Evolutionary conservation across 2,113 vertebrate species (phyloP).

Genomic region (Charina bottae): DNA sequence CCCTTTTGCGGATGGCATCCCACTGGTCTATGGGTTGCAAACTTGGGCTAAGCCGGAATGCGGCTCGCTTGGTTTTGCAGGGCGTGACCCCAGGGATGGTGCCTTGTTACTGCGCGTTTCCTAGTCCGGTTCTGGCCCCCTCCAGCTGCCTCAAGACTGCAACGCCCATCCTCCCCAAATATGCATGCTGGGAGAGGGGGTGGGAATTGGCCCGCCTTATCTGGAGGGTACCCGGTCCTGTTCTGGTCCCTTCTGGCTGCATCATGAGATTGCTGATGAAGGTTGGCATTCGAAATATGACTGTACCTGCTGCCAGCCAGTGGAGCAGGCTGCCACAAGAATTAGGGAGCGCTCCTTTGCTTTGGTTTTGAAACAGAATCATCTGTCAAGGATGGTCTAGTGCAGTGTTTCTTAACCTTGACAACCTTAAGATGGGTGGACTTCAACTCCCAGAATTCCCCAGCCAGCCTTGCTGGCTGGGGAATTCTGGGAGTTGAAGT

Average conservation of each 20-base stretch:
- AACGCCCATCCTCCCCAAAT: neutral
- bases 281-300: too few relatives aligned
- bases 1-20: neutral
- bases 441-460: too few relatives aligned
- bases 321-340: too few relatives aligned
- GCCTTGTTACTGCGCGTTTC: neutral
- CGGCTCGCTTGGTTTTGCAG: neutral
- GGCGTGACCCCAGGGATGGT: neutral
- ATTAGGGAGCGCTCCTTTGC: too few relatives aligned
- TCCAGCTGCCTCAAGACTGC: neutral
- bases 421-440: too few relatives aligned
- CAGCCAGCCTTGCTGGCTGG: too few relatives aligned
- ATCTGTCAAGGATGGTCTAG: too few relatives aligned
- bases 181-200: neutral
- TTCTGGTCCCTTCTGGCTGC: neutral
- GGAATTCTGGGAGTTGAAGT: too few relatives aligned
- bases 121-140: neutral
- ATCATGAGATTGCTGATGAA: neutral
- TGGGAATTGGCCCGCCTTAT: neutral
- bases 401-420: too few relatives aligned
- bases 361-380: too few relatives aligned
- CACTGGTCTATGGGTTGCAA: neutral
- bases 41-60: neutral
- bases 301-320: too few relatives aligned
- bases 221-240: neutral